A percentile compares a stretch with the other conserved stretches of the same genome.
phyloP scores from a whole-genome alignment of 2,797 vertebrate genomes.

The Gymnoscopelus microlampas region DNA sequence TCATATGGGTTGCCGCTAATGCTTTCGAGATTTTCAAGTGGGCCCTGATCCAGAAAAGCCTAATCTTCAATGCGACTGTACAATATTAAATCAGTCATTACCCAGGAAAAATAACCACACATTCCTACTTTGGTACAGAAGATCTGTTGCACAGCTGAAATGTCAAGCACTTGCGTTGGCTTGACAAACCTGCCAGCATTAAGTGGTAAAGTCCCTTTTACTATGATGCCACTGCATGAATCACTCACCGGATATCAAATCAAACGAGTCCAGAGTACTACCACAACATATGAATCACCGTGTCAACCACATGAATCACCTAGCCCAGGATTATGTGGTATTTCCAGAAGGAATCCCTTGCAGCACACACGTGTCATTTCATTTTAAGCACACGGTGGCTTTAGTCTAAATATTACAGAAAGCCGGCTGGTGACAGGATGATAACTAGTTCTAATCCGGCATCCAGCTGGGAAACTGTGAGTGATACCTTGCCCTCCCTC shows the following conservation, averaged over 20 bases:
- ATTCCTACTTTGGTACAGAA: too few relatives aligned
- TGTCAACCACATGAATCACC: constrained; percentile 38
- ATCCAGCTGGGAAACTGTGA: constrained; percentile 8
- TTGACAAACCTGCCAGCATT: constrained; percentile 14
- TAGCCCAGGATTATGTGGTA: constrained; percentile 15
- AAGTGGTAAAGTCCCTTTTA: constrained; percentile 36
- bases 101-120: too few relatives aligned
- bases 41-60: too few relatives aligned
- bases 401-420: constrained; percentile 23
- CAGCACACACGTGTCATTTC: neutral
- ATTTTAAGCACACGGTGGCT: neutral
- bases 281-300: constrained; percentile 45
- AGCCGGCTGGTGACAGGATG: constrained; percentile 19
- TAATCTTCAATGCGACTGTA: too few relatives aligned
- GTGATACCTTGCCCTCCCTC: constrained; percentile 22
- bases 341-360: constrained; percentile 36
- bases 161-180: too few relatives aligned
- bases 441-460: constrained; percentile 15
- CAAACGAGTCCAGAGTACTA: constrained; percentile 27
- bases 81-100: too few relatives aligned
- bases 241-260: constrained; percentile 45
- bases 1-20: too few relatives aligned
- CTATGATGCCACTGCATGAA: constrained; percentile 35
- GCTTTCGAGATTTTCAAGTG: too few relatives aligned
- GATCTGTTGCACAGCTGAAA: too few relatives aligned